These are phyloP conservation scores for Nasua narica DNA, from an alignment of 2,797 vertebrate genomes.

Conservation along the genomic window DNA sequence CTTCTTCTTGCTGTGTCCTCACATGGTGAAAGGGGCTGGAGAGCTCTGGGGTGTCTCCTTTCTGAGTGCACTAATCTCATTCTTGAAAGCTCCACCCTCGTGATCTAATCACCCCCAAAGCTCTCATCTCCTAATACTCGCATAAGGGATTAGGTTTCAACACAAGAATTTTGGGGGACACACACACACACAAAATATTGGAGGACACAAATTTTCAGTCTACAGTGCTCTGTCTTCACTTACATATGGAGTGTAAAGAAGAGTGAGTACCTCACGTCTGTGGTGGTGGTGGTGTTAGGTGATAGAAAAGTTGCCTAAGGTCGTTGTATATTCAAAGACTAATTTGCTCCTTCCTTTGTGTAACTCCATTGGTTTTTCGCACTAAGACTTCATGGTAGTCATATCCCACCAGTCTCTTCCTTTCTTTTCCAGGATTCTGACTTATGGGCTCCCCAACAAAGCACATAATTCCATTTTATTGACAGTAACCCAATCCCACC, in stretches of 20 bases:
- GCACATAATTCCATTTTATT: not conserved
- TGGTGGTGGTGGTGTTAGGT: not conserved
- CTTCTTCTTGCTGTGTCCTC: not conserved
- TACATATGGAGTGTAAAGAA: not conserved
- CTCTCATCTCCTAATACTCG: not conserved
- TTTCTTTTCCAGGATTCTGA: not conserved
- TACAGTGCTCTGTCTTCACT: not conserved
- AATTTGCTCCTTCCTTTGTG: not conserved
- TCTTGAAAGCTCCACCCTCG: not conserved
- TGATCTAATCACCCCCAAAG: not conserved
- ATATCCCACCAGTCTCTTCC: not conserved
- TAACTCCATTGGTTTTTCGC: not conserved
- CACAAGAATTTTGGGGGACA: not conserved
- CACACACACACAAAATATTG: not conserved
- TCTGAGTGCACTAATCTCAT: too few species aligned
- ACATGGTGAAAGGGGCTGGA: not conserved
- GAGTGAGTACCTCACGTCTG: not conserved
- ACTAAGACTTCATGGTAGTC: not conserved
- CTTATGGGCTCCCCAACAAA: not conserved
- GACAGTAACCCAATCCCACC: not conserved
- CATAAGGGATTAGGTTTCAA: not conserved
- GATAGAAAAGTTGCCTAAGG: not conserved
- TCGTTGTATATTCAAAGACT: not conserved
- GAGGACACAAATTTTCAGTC: not conserved
- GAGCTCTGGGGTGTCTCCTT: not conserved